Base-by-base conservation (phyloP, 23 tunicate species). In the Corella eumyota region DNA sequence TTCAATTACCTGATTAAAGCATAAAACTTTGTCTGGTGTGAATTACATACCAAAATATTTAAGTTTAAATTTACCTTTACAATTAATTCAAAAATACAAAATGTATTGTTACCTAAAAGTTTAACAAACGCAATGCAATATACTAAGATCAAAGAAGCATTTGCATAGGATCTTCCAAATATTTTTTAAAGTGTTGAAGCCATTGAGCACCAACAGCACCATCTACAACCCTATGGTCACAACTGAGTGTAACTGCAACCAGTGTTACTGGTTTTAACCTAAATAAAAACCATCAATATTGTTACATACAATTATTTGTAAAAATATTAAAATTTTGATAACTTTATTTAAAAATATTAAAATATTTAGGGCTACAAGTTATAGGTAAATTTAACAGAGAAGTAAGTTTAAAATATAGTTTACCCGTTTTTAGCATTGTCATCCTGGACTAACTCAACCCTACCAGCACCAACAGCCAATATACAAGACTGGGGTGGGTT, bases 191-290 rank as follows among this genome's bases (percentile, higher is more conserved):
- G 38, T 83, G 73, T 66, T 92, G 80, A 6, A 92, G 67, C 98
- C 98, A 92, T 49, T 73, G 77, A 1, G 93, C 98, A 15, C 98
- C 98, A n/a, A 92, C 98, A 25, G 98, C 98, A 23, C 98, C 98
- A 66, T 92, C 98, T 1, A 92, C 98, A 27, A 76, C 86, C 24
- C 98, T 60, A 58, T 92, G 98, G 36, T 92, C 98, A 35, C 92
- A 92, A 61, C 85, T 75, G 61, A 92, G 30, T 3, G 98, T 92
- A 25, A 92, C 98, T 4, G 91, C 63, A 79, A 92, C 90, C 71
- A 81, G 30, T 0, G 98, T 83, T 23, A 72, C 92, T 7, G 56
- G 66, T 30, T 70, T 32, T n/a, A 71, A 36, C n/a, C 98, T 88
- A 59, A 36, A 58, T 11, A 61, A 33, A 52, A n/a, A 33, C 45